A percentile compares a stretch with the other conserved stretches of the same genome.
Evolutionary conservation across 2,113 vertebrate species (phyloP).

Genomic region (Hymenochirus boettgeri): DNA sequence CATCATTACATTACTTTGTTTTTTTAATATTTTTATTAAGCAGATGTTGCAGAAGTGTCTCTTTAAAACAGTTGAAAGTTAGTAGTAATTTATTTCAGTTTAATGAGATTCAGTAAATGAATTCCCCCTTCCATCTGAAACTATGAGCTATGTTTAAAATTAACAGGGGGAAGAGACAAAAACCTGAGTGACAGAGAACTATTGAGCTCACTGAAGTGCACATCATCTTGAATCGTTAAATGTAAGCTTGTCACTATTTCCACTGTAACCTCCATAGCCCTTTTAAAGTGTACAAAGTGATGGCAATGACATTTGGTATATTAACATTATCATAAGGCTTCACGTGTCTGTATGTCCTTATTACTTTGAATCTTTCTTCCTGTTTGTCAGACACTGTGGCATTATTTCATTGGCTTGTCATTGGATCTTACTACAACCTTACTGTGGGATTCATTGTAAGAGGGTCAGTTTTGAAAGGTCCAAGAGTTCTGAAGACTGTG

Average conservation of each 20-base stretch:
- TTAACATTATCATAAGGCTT: slow-evolving; percentile 37
- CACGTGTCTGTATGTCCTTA: slow-evolving; percentile 24
- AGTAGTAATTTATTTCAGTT: not conserved
- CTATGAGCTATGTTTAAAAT: not conserved
- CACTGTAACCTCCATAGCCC: slow-evolving; percentile 29
- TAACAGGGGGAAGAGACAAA: not conserved
- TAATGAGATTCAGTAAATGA: not conserved
- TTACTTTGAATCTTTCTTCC: slow-evolving; percentile 11
- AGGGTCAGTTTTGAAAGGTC: no score
- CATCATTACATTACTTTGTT: no score
- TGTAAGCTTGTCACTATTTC: not conserved
- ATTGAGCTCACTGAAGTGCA: not conserved
- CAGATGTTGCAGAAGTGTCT: no score
- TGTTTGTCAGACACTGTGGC: not conserved
- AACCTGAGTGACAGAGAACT: slow-evolving; percentile 3
- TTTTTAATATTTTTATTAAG: no score
- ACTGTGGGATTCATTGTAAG: slow-evolving; percentile 9
- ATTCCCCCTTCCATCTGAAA: not conserved
- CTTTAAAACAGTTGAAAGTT: not conserved
- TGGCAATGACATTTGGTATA: slow-evolving; percentile 38
- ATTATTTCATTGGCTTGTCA: slow-evolving; percentile 14
- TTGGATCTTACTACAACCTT: slow-evolving; percentile 13
- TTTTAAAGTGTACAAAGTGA: slow-evolving; percentile 41
- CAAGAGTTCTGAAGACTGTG: no score
- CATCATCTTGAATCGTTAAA: slow-evolving; percentile 6